phyloP scores from a whole-genome alignment of 2,797 vertebrate species.

The Hapalemur alaotrensis region DNA sequence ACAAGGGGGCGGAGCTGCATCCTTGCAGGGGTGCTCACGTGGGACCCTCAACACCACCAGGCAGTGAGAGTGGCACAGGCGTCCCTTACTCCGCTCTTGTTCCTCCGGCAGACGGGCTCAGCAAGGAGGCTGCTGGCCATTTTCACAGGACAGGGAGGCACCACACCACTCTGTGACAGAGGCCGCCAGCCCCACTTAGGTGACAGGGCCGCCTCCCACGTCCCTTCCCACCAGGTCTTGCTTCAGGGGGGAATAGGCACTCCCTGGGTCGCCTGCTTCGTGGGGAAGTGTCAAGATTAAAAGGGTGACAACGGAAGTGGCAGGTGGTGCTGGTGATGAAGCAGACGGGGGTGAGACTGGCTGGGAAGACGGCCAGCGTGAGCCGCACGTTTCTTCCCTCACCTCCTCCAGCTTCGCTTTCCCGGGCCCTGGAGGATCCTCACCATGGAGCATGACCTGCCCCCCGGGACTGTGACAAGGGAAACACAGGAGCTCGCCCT shows the following conservation, averaged over 20 bases:
- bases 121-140: background rate
- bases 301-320: slow-evolving; percentile 72
- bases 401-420: background rate
- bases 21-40: background rate
- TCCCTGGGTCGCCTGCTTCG: slow-evolving; percentile 53
- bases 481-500: background rate
- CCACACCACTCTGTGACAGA: background rate
- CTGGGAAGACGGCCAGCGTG: slow-evolving; percentile 63
- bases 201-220: background rate
- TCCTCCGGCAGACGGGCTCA: background rate
- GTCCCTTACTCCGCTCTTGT: background rate
- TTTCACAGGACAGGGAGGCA: background rate
- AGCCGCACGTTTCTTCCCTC: slow-evolving; percentile 36
- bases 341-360: background rate
- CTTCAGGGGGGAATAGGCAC: slow-evolving; percentile 28
- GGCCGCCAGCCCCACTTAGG: background rate
- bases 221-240: background rate
- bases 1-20: background rate
- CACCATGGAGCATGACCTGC: background rate
- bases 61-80: background rate
- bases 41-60: background rate
- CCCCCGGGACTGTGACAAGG: too few relatives aligned
- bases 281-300: slow-evolving; percentile 71
- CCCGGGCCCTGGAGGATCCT: background rate
- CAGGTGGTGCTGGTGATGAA: slow-evolving; percentile 76